Evolutionary conservation across 2,113 vertebrate genomes (phyloP).

Genomic region (Sceloporus undulatus): DNA sequence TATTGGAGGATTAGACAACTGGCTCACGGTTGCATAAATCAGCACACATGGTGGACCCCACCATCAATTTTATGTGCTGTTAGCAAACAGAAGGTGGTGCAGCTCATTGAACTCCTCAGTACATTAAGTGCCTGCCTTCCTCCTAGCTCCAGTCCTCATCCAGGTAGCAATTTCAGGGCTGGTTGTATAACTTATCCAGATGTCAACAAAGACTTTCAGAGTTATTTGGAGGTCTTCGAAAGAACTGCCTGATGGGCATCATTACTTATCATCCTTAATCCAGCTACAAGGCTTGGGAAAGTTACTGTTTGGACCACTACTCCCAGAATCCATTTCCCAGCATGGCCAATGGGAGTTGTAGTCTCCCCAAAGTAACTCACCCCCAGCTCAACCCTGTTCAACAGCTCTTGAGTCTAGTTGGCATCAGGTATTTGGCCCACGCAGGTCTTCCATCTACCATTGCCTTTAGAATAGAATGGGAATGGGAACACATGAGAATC

Average conservation of each 20-base stretch:
- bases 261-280: background rate
- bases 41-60: background rate
- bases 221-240: background rate
- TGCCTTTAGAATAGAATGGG: background rate
- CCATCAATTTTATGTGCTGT: background rate
- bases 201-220: background rate
- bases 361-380: too few relatives aligned
- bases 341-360: background rate
- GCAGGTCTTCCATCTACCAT: background rate
- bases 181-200: background rate
- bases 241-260: too few relatives aligned
- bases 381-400: too few relatives aligned
- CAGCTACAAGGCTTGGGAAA: background rate
- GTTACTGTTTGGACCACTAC: too few relatives aligned
- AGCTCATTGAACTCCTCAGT: background rate
- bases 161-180: background rate
- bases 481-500: background rate
- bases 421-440: background rate
- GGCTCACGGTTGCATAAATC: background rate
- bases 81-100: background rate
- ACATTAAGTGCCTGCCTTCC: background rate
- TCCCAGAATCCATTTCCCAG: background rate
- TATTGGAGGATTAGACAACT: accelerated
- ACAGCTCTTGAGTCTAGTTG: too few relatives aligned
- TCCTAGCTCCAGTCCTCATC: background rate